phyloP scores from a whole-genome alignment of 2,888 invertebrate genomes.

The Acanthosoma haemorrhoidale region DNA sequence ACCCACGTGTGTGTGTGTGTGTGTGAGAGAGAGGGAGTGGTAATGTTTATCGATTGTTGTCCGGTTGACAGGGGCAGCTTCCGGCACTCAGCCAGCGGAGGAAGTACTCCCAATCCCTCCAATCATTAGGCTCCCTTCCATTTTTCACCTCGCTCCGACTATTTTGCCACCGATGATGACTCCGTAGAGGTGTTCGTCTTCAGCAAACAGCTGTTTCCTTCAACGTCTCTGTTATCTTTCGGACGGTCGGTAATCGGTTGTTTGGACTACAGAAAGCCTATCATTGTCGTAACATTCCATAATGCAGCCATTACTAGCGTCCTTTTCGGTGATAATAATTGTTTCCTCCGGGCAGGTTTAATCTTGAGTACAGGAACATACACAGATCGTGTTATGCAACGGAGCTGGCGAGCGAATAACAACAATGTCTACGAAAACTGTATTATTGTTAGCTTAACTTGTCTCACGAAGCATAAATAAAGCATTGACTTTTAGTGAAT shows the following conservation, averaged over 20 bases:
- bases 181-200: constrained; percentile 8
- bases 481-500: too few relatives aligned
- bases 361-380: too few relatives aligned
- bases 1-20: neutral
- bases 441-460: too few relatives aligned
- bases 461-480: too few relatives aligned
- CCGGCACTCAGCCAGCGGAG: constrained; percentile 26
- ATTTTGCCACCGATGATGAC: constrained; percentile 2
- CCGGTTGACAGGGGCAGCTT: constrained; percentile 9
- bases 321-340: too few relatives aligned
- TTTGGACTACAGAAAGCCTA: neutral
- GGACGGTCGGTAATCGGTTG: neutral
- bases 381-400: too few relatives aligned
- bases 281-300: neutral
- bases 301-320: too few relatives aligned
- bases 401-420: too few relatives aligned
- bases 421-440: too few relatives aligned
- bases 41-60: constrained; percentile 27
- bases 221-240: neutral
- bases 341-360: too few relatives aligned
- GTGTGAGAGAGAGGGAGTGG: neutral
- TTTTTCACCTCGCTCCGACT: neutral
- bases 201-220: neutral
- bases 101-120: constrained; percentile 19
- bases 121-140: constrained; percentile 14